Percentiles rank a stretch among this genome's conserved stretches.
Evolutionary conservation across 2,113 vertebrate genomes (phyloP).

Genomic region (Hiodon tergisus): DNA sequence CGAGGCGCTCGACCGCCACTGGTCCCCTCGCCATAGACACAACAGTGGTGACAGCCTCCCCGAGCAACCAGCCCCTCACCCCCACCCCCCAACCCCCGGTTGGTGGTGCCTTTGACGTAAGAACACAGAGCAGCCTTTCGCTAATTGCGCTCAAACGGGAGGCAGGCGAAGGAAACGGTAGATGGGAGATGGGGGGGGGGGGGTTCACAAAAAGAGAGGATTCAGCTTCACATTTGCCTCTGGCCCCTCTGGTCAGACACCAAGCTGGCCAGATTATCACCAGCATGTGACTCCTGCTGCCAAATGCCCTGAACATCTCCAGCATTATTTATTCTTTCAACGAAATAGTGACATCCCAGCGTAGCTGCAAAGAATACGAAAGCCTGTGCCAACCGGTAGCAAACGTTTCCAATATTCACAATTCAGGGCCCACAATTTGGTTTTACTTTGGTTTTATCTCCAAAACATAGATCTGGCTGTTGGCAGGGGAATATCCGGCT

Average conservation of each 20-base stretch:
- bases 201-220: not conserved
- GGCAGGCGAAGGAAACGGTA: not conserved
- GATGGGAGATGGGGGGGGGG: not conserved
- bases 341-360: no score
- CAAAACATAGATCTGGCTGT: not conserved
- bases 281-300: no score
- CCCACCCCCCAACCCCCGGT: not conserved
- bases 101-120: not conserved
- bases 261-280: no score
- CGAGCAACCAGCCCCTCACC: not conserved
- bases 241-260: not conserved
- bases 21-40: conserved; percentile 12
- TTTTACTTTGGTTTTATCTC: no score
- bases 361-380: no score
- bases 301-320: not conserved
- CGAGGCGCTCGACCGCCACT: conserved; percentile 11
- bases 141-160: not conserved
- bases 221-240: not conserved
- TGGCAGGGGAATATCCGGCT: not conserved
- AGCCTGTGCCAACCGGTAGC: no score
- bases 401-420: no score
- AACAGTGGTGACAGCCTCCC: conserved; percentile 14
- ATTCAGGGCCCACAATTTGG: no score
- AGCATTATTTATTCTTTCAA: no score
- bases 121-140: conserved; percentile 1